Evolutionary conservation across 2,888 invertebrate genomes (phyloP), one percentile per base, ranked within the genome.

Genomic region (Agrenia bidenticulata): DNA sequence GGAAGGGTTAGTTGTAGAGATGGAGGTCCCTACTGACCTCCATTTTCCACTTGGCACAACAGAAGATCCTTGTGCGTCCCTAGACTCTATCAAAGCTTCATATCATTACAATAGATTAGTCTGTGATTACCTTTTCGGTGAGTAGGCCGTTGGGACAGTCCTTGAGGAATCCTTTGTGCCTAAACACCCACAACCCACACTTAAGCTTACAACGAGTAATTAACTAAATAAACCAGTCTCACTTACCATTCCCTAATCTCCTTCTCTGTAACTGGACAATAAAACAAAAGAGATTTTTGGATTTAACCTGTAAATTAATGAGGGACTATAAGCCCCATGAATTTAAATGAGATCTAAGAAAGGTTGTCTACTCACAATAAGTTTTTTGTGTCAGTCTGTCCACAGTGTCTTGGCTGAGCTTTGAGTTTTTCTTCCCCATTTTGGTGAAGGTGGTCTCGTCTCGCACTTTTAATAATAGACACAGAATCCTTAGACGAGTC

Each of bases 391-490:
- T 94, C 77, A 95, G 86, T 77, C 91, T 87, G 82, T 93, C 92
- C 80, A 95, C 92, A 78, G 94, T 93, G 81, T 94, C 94, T 81
- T 92, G 90, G 86, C 93, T 94, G 82, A 95, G 88, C 84, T 95
- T 95, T 65, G 94, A 94, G 80, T 93, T 94, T 83, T 92, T 92
- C 86, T 94, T 94, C 79, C 94, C 94, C 95, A 95, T 95, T 58
- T 58, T 51, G 4, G 11, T n/a, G n/a, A n/a, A n/a, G n/a, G n/a
- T n/a, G n/a, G n/a, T n/a, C n/a, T n/a, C n/a, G n/a, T n/a, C n/a
- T n/a, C n/a, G n/a, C n/a, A n/a, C n/a, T n/a, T n/a, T 21, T 5
- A 11, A 49, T 21, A 49, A 5, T 49, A 5, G 17, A 11, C 17
- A 39, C 9, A 13, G 39, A 39, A 13, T 13, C 13, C 39, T n/a